Percentiles rank a stretch among this genome's conserved stretches.
Evolutionary conservation across 2,113 vertebrate genomes (phyloP).

Genomic region (Harpagus bidentatus): DNA sequence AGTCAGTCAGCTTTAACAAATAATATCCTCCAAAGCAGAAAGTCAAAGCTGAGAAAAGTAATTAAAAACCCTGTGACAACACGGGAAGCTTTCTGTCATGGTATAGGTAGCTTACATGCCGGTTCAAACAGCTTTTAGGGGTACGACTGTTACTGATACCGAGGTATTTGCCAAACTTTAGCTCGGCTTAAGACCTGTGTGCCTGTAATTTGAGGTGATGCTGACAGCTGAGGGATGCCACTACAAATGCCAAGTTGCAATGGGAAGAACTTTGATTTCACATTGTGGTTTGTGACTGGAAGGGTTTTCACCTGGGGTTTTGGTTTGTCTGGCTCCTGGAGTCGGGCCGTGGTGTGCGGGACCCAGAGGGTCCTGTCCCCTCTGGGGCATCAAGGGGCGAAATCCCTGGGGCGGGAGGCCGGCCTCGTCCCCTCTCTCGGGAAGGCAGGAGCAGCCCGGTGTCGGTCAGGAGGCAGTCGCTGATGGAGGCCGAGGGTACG

Average conservation of each 20-base stretch:
- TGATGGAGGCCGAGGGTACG: neutral
- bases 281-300: neutral
- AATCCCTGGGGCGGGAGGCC: neutral
- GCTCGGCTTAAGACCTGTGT: neutral
- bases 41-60: neutral
- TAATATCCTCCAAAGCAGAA: neutral
- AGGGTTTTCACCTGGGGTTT: neutral
- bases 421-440: neutral
- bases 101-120: accelerated
- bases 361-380: neutral
- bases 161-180: accelerated
- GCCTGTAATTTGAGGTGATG: accelerated
- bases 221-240: accelerated
- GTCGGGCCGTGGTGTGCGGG: accelerated
- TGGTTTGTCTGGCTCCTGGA: neutral
- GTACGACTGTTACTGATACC: neutral
- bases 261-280: accelerated
- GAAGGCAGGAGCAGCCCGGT: too few species aligned
- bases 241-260: accelerated
- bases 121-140: neutral
- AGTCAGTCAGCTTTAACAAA: neutral
- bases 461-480: neutral
- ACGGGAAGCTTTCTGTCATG: neutral
- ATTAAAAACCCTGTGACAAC: neutral
- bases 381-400: accelerated